Base-by-base conservation (phyloP, 1,140 invertebrate genomes). In the Achatina immaculata region DNA sequence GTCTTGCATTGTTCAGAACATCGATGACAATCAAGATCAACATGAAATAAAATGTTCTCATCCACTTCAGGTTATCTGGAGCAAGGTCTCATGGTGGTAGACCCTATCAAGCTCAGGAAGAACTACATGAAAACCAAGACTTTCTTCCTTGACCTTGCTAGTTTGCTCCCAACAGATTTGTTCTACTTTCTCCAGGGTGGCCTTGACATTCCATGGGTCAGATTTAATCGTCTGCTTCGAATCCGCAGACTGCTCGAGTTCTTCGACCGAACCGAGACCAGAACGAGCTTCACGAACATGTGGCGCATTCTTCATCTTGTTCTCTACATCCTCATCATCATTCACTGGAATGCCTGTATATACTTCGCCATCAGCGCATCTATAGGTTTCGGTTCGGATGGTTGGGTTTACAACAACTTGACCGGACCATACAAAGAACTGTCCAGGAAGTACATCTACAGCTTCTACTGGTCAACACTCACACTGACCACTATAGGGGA, bases 391-490 rank as follows among this genome's bases (percentile, higher is more conserved):
- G 96, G 96, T 3, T 93, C 94, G 0, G 97, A 99, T 88, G 94
- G 94, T 81, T 99, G 97, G 97, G 97, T 94, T 0, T 94, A 94
- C 76, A 84, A 78, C 71, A 90, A 91, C 79, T 82, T 86, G 11
- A 69, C 83, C 2, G 55, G 62, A 36, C 82, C 83, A 73, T 81
- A 85, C 80, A 79, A 86, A 83, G 82, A 88, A 31, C 78, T 91
- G n/a, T 85, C 88, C 31, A 83, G 87, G 55, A 87, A 91, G 69
- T 93, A 93, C 86, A 88, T 93, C n/a, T 96, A 96, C 90, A 96
- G 96, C 90, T 99, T 99, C 91, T 99, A 99, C 90, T 99, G 97
- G 97, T 98, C 97, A 0, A 98, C 97, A 0, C 92, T 99, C 78
- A 98, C 97, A 0, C 92, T 99, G 69, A 99, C 97, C 0, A 99